These are phyloP conservation scores for Lasioglossum morio DNA, from an alignment of 2,888 invertebrate species.

Conservation along the genomic window DNA sequence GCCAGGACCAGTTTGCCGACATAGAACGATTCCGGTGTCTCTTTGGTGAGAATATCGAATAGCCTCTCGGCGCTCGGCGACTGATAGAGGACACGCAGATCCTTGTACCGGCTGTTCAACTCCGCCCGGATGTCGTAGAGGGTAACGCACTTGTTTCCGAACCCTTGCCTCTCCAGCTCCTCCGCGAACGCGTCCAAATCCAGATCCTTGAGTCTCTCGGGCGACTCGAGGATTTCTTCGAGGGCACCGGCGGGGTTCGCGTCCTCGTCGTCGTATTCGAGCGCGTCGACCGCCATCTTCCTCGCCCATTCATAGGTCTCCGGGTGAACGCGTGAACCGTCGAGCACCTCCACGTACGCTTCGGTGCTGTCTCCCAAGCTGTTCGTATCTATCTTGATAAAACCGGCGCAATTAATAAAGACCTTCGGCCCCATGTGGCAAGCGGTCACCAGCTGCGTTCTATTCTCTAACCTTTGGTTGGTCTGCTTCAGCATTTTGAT, in stretches of 20 bases:
- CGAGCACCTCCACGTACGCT: slow-evolving; percentile 97
- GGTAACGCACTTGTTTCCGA: slow-evolving; percentile 96
- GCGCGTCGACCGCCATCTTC: slow-evolving; percentile 99
- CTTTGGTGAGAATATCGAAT: slow-evolving; percentile 98
- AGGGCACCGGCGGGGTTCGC: slow-evolving; percentile 98
- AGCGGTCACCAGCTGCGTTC: slow-evolving; percentile 97
- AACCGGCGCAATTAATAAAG: slow-evolving; percentile 99
- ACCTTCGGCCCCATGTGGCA: slow-evolving; percentile 99
- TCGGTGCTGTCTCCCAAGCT: slow-evolving; percentile 97
- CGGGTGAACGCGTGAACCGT: slow-evolving; percentile 99
- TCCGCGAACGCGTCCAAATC: slow-evolving; percentile 99
- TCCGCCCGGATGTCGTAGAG: slow-evolving; percentile 98
- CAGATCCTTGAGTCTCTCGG: slow-evolving; percentile 96
- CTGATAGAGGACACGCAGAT: slow-evolving; percentile 91
- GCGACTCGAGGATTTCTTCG: slow-evolving; percentile 98
- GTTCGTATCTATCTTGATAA: slow-evolving; percentile 99
- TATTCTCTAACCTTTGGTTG: slow-evolving; percentile 96
- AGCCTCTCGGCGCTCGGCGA: slow-evolving; percentile 94
- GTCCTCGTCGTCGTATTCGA: slow-evolving; percentile 99
- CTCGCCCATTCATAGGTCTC: slow-evolving; percentile 99
- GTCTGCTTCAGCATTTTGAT: slow-evolving; percentile 95
- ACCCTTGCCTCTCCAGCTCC: slow-evolving; percentile 95
- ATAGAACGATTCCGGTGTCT: slow-evolving; percentile 97
- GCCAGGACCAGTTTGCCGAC: slow-evolving; percentile 94
- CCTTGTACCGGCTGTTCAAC: slow-evolving; percentile 96